Evolutionary conservation across 2,888 invertebrate genomes (phyloP).

Genomic region (Caenorhabditis macrosperma): DNA sequence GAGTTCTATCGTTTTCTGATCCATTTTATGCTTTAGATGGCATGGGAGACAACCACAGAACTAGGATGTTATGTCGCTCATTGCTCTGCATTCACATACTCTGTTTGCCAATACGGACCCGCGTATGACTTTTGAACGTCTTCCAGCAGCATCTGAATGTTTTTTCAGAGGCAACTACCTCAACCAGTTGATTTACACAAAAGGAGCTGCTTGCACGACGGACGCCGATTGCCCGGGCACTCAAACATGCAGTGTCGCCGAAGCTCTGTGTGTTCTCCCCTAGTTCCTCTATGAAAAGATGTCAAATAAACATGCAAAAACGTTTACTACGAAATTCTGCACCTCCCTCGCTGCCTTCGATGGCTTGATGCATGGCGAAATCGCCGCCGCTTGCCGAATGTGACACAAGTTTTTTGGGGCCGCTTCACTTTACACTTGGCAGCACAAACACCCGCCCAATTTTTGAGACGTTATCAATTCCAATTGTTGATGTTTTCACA

Average conservation of each 20-base stretch:
- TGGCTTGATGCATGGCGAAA: not conserved
- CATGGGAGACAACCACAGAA: slow-evolving; percentile 61
- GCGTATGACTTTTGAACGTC: slow-evolving; percentile 29
- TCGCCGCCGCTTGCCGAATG: slow-evolving; percentile 24
- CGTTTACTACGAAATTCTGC: slow-evolving; percentile 17
- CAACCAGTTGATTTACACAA: slow-evolving; percentile 56
- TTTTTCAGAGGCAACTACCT: slow-evolving; percentile 63
- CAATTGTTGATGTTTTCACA: too few species aligned
- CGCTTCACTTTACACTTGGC: not conserved
- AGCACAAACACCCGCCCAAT: too few species aligned
- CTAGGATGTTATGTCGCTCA: slow-evolving; percentile 59
- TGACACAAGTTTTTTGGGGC: not conserved
- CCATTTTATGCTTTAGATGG: slow-evolving; percentile 34
- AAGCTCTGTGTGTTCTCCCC: slow-evolving; percentile 52
- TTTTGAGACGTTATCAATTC: too few species aligned
- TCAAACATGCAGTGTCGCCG: slow-evolving; percentile 54
- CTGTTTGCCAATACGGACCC: slow-evolving; percentile 63
- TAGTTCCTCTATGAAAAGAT: slow-evolving; percentile 48
- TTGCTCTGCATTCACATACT: slow-evolving; percentile 58
- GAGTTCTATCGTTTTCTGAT: too few species aligned
- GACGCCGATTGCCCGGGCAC: slow-evolving; percentile 54
- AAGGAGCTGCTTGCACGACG: slow-evolving; percentile 49
- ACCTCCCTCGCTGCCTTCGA: slow-evolving; percentile 11
- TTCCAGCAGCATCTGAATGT: not conserved
- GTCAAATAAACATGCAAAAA: slow-evolving; percentile 46